phyloP scores from a whole-genome alignment of 2,113 vertebrate species.

The Paraplagusia blochii region DNA sequence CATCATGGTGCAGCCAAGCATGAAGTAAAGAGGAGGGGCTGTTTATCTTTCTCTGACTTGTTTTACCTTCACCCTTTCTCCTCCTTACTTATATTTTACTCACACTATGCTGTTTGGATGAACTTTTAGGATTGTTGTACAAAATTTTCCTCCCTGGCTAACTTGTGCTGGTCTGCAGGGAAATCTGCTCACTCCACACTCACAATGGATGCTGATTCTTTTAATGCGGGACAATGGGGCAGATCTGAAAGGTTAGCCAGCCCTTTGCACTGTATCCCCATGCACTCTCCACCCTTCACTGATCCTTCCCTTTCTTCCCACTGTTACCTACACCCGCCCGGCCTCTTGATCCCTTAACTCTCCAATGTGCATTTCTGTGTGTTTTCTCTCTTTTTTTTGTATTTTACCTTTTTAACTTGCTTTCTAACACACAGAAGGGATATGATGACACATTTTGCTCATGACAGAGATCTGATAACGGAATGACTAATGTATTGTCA shows the following conservation, averaged over 20 bases:
- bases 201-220: slow-evolving; percentile 81
- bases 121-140: slow-evolving; percentile 11
- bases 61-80: slow-evolving; percentile 38
- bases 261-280: slow-evolving; percentile 43
- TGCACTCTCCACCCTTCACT: slow-evolving; percentile 59
- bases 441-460: background rate
- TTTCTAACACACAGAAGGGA: background rate
- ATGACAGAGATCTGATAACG: background rate
- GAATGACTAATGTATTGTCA: background rate
- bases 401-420: background rate
- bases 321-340: slow-evolving; percentile 16
- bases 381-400: background rate
- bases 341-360: background rate
- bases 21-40: slow-evolving; percentile 47
- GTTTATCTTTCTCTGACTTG: slow-evolving; percentile 47
- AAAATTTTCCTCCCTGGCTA: slow-evolving; percentile 11
- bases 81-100: background rate
- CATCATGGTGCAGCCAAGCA: slow-evolving; percentile 59
- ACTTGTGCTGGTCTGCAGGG: slow-evolving; percentile 43
- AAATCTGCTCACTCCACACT: slow-evolving; percentile 65
- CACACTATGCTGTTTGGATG: background rate
- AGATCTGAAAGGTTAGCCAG: slow-evolving; percentile 75
- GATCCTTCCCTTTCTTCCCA: slow-evolving; percentile 16
- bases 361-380: background rate
- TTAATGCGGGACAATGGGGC: slow-evolving; percentile 79